A percentile compares a stretch with the other conserved stretches of the same genome.
These are phyloP conservation scores for Nebria salina DNA, from an alignment of 2,888 invertebrate species.

Conservation along the genomic window DNA sequence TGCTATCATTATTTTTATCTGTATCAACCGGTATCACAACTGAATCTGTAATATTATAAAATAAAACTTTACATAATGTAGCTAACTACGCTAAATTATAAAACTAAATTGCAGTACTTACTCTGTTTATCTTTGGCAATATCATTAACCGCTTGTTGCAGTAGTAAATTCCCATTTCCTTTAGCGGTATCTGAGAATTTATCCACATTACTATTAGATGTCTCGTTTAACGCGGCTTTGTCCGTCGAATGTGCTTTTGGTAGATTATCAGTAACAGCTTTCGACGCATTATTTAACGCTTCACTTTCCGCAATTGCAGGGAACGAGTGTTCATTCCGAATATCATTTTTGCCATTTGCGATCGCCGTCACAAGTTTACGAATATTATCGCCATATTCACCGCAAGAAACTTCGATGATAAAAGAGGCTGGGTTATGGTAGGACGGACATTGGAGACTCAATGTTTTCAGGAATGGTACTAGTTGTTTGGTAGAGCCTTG, in stretches of 20 bases:
- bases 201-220: constrained; percentile 56
- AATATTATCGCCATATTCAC: constrained; percentile 94
- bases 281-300: constrained; percentile 62
- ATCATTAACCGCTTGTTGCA: constrained; percentile 71
- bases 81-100: too few species aligned
- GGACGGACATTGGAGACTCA: constrained; percentile 89
- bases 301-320: constrained; percentile 65
- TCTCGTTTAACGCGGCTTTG: constrained; percentile 67
- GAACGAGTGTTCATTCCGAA: constrained; percentile 77
- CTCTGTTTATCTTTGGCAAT: constrained; percentile 66
- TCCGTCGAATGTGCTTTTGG: constrained; percentile 52
- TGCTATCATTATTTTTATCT: constrained; percentile 70
- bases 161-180: constrained; percentile 64
- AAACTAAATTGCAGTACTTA: background rate
- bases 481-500: constrained; percentile 88
- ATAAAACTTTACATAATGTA: background rate
- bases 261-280: constrained; percentile 54
- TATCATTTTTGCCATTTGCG: constrained; percentile 83
- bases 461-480: constrained; percentile 81
- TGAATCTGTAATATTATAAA: constrained; percentile 58
- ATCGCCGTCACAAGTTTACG: constrained; percentile 86
- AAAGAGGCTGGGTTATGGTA: constrained; percentile 98
- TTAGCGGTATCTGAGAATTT: constrained; percentile 59
- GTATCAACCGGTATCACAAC: constrained; percentile 69
- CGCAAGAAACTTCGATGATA: constrained; percentile 96